A percentile compares a stretch with the other conserved stretches of the same genome.
These are phyloP conservation scores for Onychomys leucogaster DNA, from an alignment of 2,797 vertebrate genomes.

Conservation along the genomic window DNA sequence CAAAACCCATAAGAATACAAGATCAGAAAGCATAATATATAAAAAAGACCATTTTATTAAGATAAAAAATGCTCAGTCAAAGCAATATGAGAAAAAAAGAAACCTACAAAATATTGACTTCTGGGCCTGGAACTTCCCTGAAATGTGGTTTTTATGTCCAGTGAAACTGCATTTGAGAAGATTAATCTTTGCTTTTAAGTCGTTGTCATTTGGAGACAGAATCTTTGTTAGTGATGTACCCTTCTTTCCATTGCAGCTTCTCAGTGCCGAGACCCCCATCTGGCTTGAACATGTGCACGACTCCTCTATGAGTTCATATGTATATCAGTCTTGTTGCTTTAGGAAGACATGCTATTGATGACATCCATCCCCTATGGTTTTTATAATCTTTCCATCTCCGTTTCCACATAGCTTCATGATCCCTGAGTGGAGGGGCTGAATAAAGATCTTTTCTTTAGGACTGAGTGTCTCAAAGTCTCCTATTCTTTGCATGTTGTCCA, in stretches of 20 bases:
- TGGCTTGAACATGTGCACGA: neutral
- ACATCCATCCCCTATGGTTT: too few species aligned
- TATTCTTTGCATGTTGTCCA: neutral
- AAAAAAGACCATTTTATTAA: neutral
- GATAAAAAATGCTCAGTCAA: neutral
- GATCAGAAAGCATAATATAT: neutral
- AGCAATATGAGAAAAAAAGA: neutral
- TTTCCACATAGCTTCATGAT: neutral
- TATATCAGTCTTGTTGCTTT: neutral
- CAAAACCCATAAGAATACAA: neutral
- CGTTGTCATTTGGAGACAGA: neutral
- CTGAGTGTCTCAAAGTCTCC: neutral
- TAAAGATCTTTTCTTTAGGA: neutral
- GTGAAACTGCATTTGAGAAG: neutral
- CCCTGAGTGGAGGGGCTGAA: neutral
- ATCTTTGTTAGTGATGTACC: neutral
- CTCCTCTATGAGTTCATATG: too few species aligned
- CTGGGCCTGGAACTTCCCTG: neutral
- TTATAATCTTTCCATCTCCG: neutral
- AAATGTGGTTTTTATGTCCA: neutral
- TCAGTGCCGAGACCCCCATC: too few species aligned
- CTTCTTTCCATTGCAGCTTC: neutral
- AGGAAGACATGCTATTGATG: neutral
- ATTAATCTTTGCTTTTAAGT: neutral
- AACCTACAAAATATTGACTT: neutral